Base-by-base conservation (phyloP, 1,140 invertebrate genomes). In the Lepidurus couesii region DNA sequence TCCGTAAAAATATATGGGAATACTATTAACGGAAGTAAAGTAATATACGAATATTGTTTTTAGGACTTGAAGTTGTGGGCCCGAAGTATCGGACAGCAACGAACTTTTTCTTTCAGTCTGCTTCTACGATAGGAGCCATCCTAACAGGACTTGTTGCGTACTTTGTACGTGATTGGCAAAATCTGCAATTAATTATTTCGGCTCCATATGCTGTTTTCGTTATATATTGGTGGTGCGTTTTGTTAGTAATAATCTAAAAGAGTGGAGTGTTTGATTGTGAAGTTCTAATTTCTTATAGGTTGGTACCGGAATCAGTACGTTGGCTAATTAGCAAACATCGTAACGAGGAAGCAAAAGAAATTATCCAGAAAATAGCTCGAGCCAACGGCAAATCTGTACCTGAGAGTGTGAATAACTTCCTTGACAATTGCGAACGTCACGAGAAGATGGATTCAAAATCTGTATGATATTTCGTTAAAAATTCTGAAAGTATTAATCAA, bases 221-320 rank as follows among this genome's bases (percentile, higher is more conserved):
- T 34, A 26, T 80, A n/a, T 85, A 83, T 80, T 82, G 80, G 79
- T 85, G 82, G 84, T 85, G 80, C 78, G 81, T 80, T n/a, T 16
- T 21, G 21, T 34, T 16, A 65, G n/a, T 65, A 16, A 65, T 21
- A 16, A 11, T 21, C 13, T 13, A 13, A 4, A 9, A 16, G 34
- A 34, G 34, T 73, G 7, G 21, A 76, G 21, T 73, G 5, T 76
- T 42, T 44, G 21, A 44, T 42, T 16, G 43, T 21, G 43, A 13
- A 11, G 53, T n/a, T 77, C 9, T 45, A 11, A 77, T 26, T 78
- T 9, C 7, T 7, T 65, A n/a, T 65, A 80, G 79, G 53, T 24
- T 80, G 13, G 42, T 87, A 21, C 86, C 86, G 7, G 86, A 87
- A 79, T 87, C 86, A n/a, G 82, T 86, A 7, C 81, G 86, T 9